phyloP scores from a whole-genome alignment of 2,113 vertebrate genomes.

The Onychostruthus taczanowskii region DNA sequence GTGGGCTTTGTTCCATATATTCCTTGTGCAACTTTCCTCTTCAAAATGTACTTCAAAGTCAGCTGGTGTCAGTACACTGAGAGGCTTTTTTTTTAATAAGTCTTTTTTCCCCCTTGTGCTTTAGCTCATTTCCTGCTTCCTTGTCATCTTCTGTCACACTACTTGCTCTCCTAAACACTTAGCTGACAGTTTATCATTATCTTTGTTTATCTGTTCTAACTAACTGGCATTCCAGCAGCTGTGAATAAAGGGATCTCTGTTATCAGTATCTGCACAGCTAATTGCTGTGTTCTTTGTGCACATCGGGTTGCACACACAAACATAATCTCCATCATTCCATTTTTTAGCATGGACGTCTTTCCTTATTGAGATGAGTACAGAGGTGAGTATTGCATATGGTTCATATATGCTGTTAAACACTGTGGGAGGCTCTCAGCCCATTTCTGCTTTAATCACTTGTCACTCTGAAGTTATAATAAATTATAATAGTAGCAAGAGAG shows the following conservation, averaged over 20 bases:
- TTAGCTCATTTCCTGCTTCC: background rate
- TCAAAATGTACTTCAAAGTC: background rate
- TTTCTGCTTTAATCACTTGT: conserved; percentile 29
- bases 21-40: background rate
- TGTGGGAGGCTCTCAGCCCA: background rate
- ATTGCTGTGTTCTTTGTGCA: background rate
- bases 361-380: background rate
- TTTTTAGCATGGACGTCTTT: background rate
- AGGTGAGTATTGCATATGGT: background rate
- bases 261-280: background rate
- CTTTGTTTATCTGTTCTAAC: conserved; percentile 22
- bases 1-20: background rate
- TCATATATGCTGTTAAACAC: background rate
- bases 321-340: background rate
- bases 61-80: background rate
- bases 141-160: conserved; percentile 2
- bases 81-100: background rate
- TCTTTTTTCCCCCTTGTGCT: background rate
- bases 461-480: conserved; percentile 51
- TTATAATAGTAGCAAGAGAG: conserved; percentile 13
- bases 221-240: background rate
- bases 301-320: background rate
- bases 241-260: background rate
- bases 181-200: background rate
- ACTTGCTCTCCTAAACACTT: background rate